phyloP scores from a whole-genome alignment of 2,797 vertebrate genomes.

The Trichosurus vulpecula region DNA sequence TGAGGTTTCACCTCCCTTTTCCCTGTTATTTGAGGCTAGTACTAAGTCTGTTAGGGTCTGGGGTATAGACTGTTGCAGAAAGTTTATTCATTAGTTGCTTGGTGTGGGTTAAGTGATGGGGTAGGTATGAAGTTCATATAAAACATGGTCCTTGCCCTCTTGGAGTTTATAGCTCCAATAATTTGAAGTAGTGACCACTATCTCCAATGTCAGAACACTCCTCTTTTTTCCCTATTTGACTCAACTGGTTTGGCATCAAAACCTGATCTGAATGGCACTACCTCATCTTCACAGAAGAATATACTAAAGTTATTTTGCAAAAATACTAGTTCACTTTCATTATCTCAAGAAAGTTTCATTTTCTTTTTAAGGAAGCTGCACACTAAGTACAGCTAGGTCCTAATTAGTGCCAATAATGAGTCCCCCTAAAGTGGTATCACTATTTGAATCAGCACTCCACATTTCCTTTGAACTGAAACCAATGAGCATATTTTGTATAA shows the following conservation, averaged over 20 bases:
- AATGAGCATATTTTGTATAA: neutral
- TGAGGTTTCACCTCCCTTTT: slow-evolving; percentile 13
- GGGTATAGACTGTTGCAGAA: neutral
- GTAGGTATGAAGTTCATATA: neutral
- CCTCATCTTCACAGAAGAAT: neutral
- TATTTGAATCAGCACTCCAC: neutral
- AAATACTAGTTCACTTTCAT: neutral
- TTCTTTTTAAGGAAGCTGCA: slow-evolving; percentile 18
- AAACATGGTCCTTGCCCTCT: neutral
- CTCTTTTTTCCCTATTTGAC: neutral
- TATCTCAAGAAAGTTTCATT: slow-evolving; percentile 10
- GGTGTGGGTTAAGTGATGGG: neutral
- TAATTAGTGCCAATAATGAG: neutral
- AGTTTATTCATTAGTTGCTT: neutral
- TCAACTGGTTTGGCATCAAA: neutral
- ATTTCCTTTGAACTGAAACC: neutral
- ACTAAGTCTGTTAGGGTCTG: neutral
- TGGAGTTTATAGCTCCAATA: neutral
- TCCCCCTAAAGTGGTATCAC: neutral
- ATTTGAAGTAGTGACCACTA: neutral
- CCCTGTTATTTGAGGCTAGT: neutral
- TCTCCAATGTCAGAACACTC: neutral
- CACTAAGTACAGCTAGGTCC: neutral
- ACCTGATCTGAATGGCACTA: neutral
- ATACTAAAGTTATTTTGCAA: neutral